A percentile compares a stretch with the other conserved stretches of the same genome.
These are phyloP conservation scores for Metellina segmentata DNA, from an alignment of 2,888 invertebrate species.

Conservation along the genomic window DNA sequence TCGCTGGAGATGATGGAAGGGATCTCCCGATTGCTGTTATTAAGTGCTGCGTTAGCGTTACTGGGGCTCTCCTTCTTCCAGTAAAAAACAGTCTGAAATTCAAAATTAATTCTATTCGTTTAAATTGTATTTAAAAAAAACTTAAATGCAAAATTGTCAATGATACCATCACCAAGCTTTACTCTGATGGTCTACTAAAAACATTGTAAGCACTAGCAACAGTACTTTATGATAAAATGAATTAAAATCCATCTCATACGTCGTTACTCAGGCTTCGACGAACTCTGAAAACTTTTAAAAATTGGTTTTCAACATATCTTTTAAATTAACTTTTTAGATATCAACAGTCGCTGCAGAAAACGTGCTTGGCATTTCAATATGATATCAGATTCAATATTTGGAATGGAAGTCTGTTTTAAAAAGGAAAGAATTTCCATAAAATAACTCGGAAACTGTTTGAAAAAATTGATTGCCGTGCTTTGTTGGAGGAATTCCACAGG, in stretches of 20 bases:
- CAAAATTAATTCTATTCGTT: too few relatives aligned
- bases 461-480: background rate
- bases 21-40: too few relatives aligned
- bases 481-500: background rate
- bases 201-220: background rate
- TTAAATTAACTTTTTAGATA: background rate
- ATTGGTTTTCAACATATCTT: background rate
- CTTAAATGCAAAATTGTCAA: too few relatives aligned
- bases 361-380: background rate
- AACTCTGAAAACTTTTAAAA: background rate
- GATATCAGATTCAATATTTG: background rate
- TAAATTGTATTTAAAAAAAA: too few relatives aligned
- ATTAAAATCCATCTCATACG: background rate
- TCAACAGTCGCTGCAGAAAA: background rate
- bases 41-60: too few relatives aligned
- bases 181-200: background rate
- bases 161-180: too few relatives aligned
- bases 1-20: too few relatives aligned
- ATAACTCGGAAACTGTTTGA: background rate
- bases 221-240: background rate
- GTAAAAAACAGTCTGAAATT: too few relatives aligned
- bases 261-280: background rate
- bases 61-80: too few relatives aligned
- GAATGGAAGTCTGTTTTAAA: background rate
- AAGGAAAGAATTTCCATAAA: background rate